A percentile compares a stretch with the other conserved stretches of the same genome.
Evolutionary conservation across 2,888 invertebrate genomes (phyloP).

Genomic region (Trachelus troglodyta): DNA sequence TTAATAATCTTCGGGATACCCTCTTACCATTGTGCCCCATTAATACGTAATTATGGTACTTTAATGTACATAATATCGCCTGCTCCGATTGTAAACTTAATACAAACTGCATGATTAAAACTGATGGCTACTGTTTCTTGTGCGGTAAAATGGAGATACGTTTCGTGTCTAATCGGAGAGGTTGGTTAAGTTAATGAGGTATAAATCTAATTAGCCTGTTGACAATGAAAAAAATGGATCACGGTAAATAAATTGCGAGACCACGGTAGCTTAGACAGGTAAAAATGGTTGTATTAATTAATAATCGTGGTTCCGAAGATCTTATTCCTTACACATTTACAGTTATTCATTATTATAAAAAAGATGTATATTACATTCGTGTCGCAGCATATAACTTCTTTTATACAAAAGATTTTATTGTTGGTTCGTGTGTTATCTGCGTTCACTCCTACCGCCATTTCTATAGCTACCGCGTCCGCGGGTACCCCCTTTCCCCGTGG

Average conservation of each 20-base stretch:
- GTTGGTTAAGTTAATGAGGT: neutral
- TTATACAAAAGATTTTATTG: conserved; percentile 31
- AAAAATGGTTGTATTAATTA: conserved; percentile 23
- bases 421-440: conserved; percentile 58
- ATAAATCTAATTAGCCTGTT: neutral
- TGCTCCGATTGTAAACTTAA: neutral
- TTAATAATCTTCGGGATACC: neutral
- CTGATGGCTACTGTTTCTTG: neutral
- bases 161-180: neutral
- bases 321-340: conserved; percentile 27
- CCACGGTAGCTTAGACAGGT: conserved; percentile 6
- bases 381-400: conserved; percentile 6
- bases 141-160: neutral
- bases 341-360: conserved; percentile 35
- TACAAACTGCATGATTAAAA: neutral
- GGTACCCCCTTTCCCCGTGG: conserved; percentile 51
- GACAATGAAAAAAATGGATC: neutral
- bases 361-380: conserved; percentile 44
- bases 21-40: neutral
- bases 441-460: conserved; percentile 59
- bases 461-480: conserved; percentile 60
- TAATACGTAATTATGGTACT: neutral
- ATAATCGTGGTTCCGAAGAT: conserved; percentile 11
- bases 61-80: neutral
- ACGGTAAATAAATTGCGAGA: conserved; percentile 4